Evolutionary conservation across 2,113 vertebrate genomes (phyloP).

Genomic region (Oophaga pumilio): DNA sequence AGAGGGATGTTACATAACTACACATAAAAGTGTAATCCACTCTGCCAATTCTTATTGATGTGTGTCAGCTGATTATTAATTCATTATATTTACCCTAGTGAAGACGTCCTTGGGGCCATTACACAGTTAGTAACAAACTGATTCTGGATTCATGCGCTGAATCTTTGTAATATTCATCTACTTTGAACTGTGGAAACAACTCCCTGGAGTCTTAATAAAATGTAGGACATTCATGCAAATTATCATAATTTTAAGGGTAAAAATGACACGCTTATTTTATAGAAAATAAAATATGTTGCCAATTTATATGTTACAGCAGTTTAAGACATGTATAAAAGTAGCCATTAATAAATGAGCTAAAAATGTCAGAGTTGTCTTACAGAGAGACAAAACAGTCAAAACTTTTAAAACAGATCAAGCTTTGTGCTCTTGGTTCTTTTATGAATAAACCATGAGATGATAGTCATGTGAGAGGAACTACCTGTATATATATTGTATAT

Average conservation of each 20-base stretch:
- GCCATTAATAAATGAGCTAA: not conserved
- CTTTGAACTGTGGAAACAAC: conserved; percentile 41
- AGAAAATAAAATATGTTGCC: not conserved
- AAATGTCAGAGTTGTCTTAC: not conserved
- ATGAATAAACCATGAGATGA: no score
- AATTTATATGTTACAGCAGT: not conserved
- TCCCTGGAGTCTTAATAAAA: conserved; percentile 39
- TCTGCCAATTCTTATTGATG: conserved; percentile 51
- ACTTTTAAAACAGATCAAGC: no score
- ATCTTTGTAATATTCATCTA: not conserved
- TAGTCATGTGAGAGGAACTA: no score
- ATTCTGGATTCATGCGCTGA: conserved; percentile 13
- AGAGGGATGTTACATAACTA: conserved; percentile 39
- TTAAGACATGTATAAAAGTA: not conserved
- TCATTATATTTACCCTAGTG: conserved; percentile 52
- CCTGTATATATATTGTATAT: no score
- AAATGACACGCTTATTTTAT: not conserved
- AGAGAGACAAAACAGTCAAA: no score
- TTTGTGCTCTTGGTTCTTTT: no score
- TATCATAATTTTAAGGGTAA: conserved; percentile 12
- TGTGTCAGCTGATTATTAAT: conserved; percentile 54
- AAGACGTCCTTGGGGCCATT: conserved; percentile 50
- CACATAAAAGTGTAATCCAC: conserved; percentile 48
- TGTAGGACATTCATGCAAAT: conserved; percentile 52
- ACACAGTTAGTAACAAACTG: conserved; percentile 39